These are phyloP conservation scores for Spermophilus dauricus DNA, from an alignment of 2,113 vertebrate species.

Conservation along the genomic window DNA sequence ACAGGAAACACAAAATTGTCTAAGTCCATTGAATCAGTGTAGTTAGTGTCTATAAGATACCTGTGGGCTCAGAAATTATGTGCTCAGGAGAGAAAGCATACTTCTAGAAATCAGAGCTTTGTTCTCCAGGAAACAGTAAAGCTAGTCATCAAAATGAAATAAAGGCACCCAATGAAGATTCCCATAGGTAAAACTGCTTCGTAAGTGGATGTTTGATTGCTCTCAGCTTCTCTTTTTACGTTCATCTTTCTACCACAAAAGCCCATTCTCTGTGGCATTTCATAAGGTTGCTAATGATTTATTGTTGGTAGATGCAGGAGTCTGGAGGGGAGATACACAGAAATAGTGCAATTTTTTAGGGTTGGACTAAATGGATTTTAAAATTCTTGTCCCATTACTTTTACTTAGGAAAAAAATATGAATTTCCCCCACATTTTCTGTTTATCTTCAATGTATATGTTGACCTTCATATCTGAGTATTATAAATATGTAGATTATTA, in stretches of 20 bases:
- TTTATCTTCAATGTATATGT: conserved; percentile 17
- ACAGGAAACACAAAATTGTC: conserved; percentile 38
- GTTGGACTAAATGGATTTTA: conserved; percentile 38
- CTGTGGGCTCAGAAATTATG: conserved; percentile 60
- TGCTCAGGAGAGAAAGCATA: conserved; percentile 61
- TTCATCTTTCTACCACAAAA: conserved; percentile 70
- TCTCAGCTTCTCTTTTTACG: conserved; percentile 66
- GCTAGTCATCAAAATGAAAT: conserved; percentile 80
- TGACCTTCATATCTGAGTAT: not conserved
- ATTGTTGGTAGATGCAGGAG: conserved; percentile 31
- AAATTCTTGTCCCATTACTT: conserved; percentile 32
- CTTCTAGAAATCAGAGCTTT: conserved; percentile 70
- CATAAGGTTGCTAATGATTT: conserved; percentile 74
- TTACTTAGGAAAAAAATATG: not conserved
- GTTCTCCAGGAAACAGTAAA: conserved; percentile 75
- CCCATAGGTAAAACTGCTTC: conserved; percentile 65
- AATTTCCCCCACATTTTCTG: not conserved
- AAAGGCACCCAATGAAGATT: conserved; percentile 68
- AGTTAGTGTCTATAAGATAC: conserved; percentile 71
- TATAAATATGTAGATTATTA: not conserved
- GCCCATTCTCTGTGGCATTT: conserved; percentile 58
- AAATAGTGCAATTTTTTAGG: not conserved
- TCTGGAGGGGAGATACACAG: conserved; percentile 22
- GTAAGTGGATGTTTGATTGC: conserved; percentile 75
- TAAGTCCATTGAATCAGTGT: conserved; percentile 65